Evolutionary conservation across 2,113 vertebrate genomes (phyloP).

Genomic region (Passer domesticus): DNA sequence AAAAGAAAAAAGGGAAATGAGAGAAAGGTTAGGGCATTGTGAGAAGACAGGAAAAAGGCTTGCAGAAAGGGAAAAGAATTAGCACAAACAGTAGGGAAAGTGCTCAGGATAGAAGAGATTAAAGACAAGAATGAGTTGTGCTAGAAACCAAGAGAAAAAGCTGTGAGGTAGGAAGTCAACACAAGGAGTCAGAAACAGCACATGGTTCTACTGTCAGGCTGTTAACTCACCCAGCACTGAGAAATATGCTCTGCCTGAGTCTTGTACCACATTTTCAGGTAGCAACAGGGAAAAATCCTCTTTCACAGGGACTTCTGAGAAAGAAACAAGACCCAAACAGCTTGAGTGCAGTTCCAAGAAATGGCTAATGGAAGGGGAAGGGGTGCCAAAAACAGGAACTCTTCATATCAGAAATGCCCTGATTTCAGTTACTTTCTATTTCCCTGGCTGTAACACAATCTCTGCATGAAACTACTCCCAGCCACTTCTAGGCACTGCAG

Average conservation of each 20-base stretch:
- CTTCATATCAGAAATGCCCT: neutral
- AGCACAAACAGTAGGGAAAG: neutral
- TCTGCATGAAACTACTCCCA: neutral
- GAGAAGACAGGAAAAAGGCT: neutral
- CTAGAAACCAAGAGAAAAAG: neutral
- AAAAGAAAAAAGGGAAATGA: neutral
- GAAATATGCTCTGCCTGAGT: slow-evolving; percentile 70
- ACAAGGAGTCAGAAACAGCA: neutral
- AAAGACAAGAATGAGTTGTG: neutral
- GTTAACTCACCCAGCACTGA: slow-evolving; percentile 73
- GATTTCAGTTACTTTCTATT: neutral
- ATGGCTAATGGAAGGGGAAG: neutral
- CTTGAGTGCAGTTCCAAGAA: neutral
- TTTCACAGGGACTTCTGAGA: slow-evolving; percentile 24
- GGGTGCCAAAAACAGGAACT: neutral
- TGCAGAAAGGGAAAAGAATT: neutral
- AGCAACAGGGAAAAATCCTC: slow-evolving; percentile 54
- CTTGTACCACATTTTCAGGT: slow-evolving; percentile 65
- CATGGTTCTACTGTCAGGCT: neutral
- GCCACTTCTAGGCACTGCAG: neutral
- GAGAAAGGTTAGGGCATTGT: neutral
- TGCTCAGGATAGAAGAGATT: neutral
- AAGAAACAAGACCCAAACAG: neutral
- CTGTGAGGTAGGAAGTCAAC: neutral
- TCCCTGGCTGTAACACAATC: neutral